A percentile compares a stretch with the other conserved stretches of the same genome.
phyloP scores from a whole-genome alignment of 92 coral and sea anemone genomes.

The Zoanthus solanderi region DNA sequence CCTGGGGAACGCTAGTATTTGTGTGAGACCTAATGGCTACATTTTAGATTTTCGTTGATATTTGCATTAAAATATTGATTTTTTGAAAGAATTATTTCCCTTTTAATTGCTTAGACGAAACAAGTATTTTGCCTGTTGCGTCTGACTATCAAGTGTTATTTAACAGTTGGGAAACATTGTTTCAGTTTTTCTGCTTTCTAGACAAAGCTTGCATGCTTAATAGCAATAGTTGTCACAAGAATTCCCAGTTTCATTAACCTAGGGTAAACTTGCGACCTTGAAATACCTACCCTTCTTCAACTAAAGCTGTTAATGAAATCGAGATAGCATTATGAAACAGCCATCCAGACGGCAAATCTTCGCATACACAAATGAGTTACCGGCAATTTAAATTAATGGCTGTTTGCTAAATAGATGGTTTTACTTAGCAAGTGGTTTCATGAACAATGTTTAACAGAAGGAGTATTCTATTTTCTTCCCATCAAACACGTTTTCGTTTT shows the following conservation, averaged over 20 bases:
- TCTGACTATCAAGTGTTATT: not conserved
- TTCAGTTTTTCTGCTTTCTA: not conserved
- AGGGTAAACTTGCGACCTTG: conserved; percentile 30
- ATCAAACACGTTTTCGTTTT: too few species aligned
- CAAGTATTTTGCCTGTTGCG: not conserved
- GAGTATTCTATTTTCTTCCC: too few species aligned
- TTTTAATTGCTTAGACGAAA: not conserved
- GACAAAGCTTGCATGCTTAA: not conserved
- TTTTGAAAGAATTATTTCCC: not conserved
- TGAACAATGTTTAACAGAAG: too few species aligned
- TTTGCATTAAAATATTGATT: not conserved
- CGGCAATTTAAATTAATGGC: not conserved
- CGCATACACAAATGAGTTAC: not conserved
- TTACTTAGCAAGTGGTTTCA: too few species aligned
- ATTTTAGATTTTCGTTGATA: not conserved
- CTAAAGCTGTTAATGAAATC: conserved; percentile 10
- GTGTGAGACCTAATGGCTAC: not conserved
- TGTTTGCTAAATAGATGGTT: not conserved
- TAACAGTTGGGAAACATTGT: not conserved
- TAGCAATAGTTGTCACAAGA: not conserved
- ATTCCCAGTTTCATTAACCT: conserved; percentile 1
- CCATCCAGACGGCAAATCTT: not conserved
- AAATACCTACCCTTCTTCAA: not conserved
- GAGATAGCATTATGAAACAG: conserved; percentile 15
- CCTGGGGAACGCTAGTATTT: not conserved